Conservation (phyloP, 2,888 invertebrate genomes). For the Cataglyphis cursor region DNA sequence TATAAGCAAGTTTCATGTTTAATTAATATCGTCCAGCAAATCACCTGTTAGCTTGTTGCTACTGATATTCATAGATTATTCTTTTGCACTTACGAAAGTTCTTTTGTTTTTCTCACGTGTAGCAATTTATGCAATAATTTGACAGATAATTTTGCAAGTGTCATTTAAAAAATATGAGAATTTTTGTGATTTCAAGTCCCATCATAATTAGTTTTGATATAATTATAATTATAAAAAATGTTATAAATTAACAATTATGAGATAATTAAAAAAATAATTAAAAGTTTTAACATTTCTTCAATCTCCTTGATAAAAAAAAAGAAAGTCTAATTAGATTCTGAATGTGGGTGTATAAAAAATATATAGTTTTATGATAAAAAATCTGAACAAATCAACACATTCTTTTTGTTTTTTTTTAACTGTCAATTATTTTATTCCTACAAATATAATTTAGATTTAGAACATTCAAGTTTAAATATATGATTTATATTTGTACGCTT, state of each 20-base stretch:
- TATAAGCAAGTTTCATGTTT: constrained; percentile 26
- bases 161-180: not conserved
- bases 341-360: not conserved
- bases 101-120: not conserved
- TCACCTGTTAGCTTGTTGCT: constrained; percentile 2
- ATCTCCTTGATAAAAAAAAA: not conserved
- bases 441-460: not conserved
- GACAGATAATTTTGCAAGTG: not conserved
- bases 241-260: not conserved
- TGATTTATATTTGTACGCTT: not conserved
- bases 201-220: not conserved
- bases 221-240: not conserved
- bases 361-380: not conserved
- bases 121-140: not conserved
- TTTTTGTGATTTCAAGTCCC: not conserved
- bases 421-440: not conserved
- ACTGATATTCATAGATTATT: not conserved
- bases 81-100: not conserved
- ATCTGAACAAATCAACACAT: not conserved
- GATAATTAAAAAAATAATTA: not conserved
- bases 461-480: not conserved
- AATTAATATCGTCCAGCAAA: constrained; percentile 21
- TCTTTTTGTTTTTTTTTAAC: not conserved
- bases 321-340: not conserved
- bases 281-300: not conserved